These are phyloP conservation scores for Pardalotus punctatus DNA, from an alignment of 2,113 vertebrate species.

Conservation along the genomic window DNA sequence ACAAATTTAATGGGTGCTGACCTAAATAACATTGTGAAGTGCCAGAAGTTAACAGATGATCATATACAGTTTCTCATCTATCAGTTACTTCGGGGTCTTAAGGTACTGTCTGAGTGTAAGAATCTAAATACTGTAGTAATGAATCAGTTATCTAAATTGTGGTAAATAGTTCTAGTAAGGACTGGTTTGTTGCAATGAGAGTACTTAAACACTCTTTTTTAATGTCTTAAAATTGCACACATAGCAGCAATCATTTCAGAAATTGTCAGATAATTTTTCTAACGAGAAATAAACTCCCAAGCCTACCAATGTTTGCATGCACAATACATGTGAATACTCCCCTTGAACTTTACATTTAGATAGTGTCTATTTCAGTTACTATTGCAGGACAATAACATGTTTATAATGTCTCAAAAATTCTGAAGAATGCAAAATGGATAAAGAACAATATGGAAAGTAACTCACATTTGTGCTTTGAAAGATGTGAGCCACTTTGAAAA, in stretches of 20 bases:
- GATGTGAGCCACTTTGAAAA: neutral
- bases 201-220: neutral
- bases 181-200: neutral
- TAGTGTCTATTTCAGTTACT: neutral
- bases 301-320: neutral
- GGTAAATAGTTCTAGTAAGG: neutral
- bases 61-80: constrained; percentile 98
- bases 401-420: neutral
- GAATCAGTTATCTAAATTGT: neutral
- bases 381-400: neutral
- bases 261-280: neutral
- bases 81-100: constrained; percentile 94
- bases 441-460: neutral
- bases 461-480: neutral
- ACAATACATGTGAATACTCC: neutral
- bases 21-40: constrained; percentile 97
- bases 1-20: constrained; percentile 98
- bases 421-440: neutral
- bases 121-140: neutral
- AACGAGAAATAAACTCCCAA: neutral
- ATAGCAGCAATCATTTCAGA: neutral
- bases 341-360: neutral
- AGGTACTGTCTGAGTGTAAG: constrained; percentile 73
- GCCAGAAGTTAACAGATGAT: constrained; percentile 93
- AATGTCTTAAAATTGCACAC: neutral